Evolutionary conservation across 2,888 invertebrate species (phyloP).

Genomic region (Drosophila barbarae): DNA sequence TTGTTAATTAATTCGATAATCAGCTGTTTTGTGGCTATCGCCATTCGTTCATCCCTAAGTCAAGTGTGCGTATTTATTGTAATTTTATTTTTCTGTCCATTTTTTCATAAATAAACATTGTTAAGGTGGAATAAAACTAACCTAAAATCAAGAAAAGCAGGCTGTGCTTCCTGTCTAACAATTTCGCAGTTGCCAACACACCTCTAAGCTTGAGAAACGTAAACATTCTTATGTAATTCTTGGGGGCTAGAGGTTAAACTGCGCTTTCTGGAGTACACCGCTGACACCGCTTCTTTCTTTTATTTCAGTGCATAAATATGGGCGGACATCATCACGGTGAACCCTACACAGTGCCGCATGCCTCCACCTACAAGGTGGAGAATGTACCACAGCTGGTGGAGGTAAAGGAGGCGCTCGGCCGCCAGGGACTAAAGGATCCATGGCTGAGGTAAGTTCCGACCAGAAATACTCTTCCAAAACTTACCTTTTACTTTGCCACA

Average conservation of each 20-base stretch:
- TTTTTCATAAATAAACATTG: neutral
- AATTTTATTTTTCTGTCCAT: neutral
- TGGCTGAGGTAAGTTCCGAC: constrained; percentile 86
- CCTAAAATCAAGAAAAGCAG: neutral
- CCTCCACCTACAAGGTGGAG: constrained; percentile 86
- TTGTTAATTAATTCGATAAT: constrained; percentile 5
- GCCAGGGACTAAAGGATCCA: constrained; percentile 89
- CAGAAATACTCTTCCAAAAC: neutral
- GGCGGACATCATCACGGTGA: constrained; percentile 83
- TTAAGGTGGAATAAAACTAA: neutral
- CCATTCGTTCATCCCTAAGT: constrained; percentile 14
- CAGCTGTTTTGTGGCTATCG: constrained; percentile 16
- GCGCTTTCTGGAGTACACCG: neutral
- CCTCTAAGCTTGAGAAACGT: neutral
- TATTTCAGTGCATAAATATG: constrained; percentile 75
- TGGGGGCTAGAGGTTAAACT: constrained; percentile 36
- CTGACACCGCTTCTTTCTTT: neutral
- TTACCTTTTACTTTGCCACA: constrained; percentile 63
- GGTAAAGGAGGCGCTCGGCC: constrained; percentile 84
- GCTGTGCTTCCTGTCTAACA: neutral
- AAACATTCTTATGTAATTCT: constrained; percentile 61
- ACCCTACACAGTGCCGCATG: constrained; percentile 86
- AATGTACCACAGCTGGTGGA: constrained; percentile 84
- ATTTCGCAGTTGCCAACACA: neutral
- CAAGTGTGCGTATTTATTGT: constrained; percentile 23